Evolutionary conservation across 2,797 vertebrate genomes (phyloP).

Genomic region (Characodon lateralis): DNA sequence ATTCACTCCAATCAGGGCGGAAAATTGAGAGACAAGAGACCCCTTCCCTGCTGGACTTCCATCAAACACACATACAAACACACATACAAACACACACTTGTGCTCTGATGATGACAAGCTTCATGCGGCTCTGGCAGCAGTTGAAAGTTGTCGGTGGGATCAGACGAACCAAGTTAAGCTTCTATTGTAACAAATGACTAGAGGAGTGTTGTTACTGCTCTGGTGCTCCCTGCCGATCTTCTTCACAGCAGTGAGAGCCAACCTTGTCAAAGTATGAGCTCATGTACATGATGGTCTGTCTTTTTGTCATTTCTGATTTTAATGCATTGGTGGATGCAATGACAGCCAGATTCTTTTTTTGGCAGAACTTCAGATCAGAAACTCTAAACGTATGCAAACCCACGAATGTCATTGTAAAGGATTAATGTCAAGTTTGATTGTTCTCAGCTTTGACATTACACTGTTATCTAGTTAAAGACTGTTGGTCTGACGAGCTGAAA

Average conservation of each 20-base stretch:
- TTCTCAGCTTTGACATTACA: no score
- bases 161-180: slow-evolving; percentile 53
- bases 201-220: slow-evolving; percentile 75
- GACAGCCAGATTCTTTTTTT: slow-evolving; percentile 36
- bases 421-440: slow-evolving; percentile 14
- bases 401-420: slow-evolving; percentile 9
- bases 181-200: slow-evolving; percentile 82
- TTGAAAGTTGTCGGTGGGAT: slow-evolving; percentile 82
- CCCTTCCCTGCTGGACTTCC: slow-evolving; percentile 69
- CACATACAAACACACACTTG: slow-evolving; percentile 32
- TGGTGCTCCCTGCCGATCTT: slow-evolving; percentile 70
- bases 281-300: slow-evolving; percentile 63
- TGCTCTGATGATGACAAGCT: slow-evolving; percentile 68
- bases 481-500: no score
- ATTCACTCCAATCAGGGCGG: slow-evolving; percentile 98
- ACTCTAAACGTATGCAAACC: slow-evolving; percentile 12
- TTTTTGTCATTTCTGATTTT: slow-evolving; percentile 54
- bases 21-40: slow-evolving; percentile 94
- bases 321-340: slow-evolving; percentile 35
- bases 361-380: slow-evolving; percentile 30
- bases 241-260: slow-evolving; percentile 66
- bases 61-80: slow-evolving; percentile 33
- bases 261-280: slow-evolving; percentile 77
- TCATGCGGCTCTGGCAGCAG: slow-evolving; percentile 79
- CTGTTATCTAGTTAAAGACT: no score